These are phyloP conservation scores for Vidua chalybeata DNA, from an alignment of 2,113 vertebrate genomes.

Conservation along the genomic window DNA sequence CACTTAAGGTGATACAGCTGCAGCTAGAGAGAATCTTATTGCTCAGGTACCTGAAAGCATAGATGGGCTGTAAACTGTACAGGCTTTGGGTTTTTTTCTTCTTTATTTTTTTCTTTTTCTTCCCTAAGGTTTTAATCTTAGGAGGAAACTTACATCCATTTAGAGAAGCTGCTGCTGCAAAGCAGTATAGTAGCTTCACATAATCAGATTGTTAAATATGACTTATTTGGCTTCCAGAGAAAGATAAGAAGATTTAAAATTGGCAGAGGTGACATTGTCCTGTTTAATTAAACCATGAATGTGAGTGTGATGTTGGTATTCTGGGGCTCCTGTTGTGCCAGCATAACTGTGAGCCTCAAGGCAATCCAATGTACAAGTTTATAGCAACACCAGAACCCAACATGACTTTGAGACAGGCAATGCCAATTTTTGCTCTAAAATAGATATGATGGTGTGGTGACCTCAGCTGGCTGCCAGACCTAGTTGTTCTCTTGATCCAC, in stretches of 20 bases:
- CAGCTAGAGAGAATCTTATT: neutral
- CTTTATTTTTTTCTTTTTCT: no score
- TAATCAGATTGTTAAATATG: neutral
- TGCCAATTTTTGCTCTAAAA: neutral
- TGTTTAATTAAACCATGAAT: neutral
- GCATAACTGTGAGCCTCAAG: neutral
- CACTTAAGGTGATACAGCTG: neutral
- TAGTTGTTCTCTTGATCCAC: neutral
- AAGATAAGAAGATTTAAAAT: neutral
- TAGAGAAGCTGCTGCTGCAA: neutral
- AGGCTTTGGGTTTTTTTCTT: fast-evolving
- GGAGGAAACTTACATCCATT: neutral
- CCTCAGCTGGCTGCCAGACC: neutral
- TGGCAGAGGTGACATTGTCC: neutral
- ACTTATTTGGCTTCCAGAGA: neutral
- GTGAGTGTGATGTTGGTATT: neutral
- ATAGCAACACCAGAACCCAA: neutral
- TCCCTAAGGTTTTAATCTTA: neutral
- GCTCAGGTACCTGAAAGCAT: neutral
- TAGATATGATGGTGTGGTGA: neutral
- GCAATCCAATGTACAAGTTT: neutral
- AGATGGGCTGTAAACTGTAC: neutral
- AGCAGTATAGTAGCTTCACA: neutral
- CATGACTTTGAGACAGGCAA: neutral
- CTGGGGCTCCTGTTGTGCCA: neutral